Percentiles rank a stretch among this genome's conserved stretches.
These are phyloP conservation scores for Brenthis ino DNA, from an alignment of 2,888 invertebrate genomes.

Conservation along the genomic window DNA sequence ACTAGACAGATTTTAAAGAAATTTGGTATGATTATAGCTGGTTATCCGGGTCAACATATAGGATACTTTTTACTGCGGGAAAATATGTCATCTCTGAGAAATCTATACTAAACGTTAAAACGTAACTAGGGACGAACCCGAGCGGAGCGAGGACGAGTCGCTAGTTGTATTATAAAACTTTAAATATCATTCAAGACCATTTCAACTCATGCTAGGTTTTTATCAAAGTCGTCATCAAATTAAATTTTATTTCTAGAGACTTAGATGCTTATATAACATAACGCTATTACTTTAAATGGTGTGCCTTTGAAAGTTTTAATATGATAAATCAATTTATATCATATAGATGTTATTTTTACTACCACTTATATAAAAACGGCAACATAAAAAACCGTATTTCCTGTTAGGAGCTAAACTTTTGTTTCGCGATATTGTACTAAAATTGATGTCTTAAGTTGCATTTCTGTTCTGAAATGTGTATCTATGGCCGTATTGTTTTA, in stretches of 20 bases:
- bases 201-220: background rate
- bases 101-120: too few relatives aligned
- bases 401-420: constrained; percentile 16
- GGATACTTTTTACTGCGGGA: too few relatives aligned
- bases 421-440: background rate
- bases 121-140: too few relatives aligned
- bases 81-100: too few relatives aligned
- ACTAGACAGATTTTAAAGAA: too few relatives aligned
- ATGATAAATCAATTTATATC: background rate
- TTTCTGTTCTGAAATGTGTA: background rate
- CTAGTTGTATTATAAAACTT: constrained; percentile 4
- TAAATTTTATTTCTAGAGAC: background rate
- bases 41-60: too few relatives aligned
- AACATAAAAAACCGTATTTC: too few relatives aligned
- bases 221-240: background rate
- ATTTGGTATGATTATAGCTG: too few relatives aligned
- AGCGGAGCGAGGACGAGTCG: too few relatives aligned
- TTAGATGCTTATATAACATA: background rate
- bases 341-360: too few relatives aligned
- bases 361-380: too few relatives aligned
- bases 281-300: background rate
- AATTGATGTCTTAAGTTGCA: background rate
- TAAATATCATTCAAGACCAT: background rate
- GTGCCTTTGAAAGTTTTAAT: background rate
- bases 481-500: constrained; percentile 32